Base-by-base conservation (phyloP, 2,888 invertebrate genomes). In the Drosophila ochracea region DNA sequence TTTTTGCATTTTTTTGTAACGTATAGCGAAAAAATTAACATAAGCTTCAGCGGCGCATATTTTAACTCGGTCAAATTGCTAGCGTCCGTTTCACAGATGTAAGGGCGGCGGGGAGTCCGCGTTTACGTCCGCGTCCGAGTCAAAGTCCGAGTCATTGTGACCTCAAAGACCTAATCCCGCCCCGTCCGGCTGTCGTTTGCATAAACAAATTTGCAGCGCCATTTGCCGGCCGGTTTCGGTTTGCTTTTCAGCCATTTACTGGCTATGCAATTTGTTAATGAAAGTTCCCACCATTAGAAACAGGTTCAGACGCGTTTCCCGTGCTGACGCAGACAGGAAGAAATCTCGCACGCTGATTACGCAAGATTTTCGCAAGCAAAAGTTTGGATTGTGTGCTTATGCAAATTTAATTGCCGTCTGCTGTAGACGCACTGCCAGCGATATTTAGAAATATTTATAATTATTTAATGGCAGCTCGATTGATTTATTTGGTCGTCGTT, bases 31-130 rank as follows among this genome's bases (percentile, higher is more conserved):
- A 72, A 75, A 85, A 86, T 86, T 86, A 86, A 85, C 85, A 86
- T 88, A 86, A 88, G 78, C 85, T 85, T 83, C 85, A 85, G 85
- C 83, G 76, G 76, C 82, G 85, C 85, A 88, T 85, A 88, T 85
- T 88, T 87, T 87, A 87, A 87, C 83, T 87, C 89, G 87, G 87
- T 87, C 89, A 87, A 87, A 86, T 89, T 89, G 86, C 81, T 76
- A 78, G 80, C 83, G 89, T 85, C 85, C 89, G 89, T 82, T 88
- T 76, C 59, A 57, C 72, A 68, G 58, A 31, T 43, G 31, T 21
- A 31, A 6, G 31, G 16, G 21, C n/a, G 13, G n/a, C n/a, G 21
- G 31, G 58, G 10, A 21, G 74, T 70, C 33, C 28, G 4, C 4
- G 39, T 37, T 11, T 19, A 1, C 3, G 35, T 13, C 5, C 13